Percentiles rank a stretch among this genome's conserved stretches.
Evolutionary conservation across 2,888 invertebrate genomes (phyloP).

Genomic region (Drosophila fungiperda): DNA sequence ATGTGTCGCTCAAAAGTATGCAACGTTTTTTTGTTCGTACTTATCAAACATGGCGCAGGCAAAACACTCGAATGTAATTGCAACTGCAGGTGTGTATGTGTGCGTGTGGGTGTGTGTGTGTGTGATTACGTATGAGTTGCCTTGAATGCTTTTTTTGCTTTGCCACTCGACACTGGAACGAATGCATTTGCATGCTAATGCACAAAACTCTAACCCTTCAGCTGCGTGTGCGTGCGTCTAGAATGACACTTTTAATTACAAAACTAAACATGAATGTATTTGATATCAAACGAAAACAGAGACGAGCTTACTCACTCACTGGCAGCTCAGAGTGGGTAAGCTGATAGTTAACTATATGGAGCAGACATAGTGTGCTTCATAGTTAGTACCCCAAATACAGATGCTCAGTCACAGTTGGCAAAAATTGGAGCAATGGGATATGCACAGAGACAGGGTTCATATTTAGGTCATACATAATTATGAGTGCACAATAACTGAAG

Average conservation of each 20-base stretch:
- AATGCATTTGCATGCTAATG: constrained; percentile 77
- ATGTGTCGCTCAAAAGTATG: constrained; percentile 66
- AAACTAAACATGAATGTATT: constrained; percentile 77
- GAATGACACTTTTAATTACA: constrained; percentile 77
- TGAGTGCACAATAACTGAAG: neutral
- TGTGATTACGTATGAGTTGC: constrained; percentile 35
- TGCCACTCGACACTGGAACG: constrained; percentile 57
- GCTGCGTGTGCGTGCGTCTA: constrained; percentile 56
- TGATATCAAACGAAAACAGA: constrained; percentile 65
- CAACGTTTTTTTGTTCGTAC: constrained; percentile 63
- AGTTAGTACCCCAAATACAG: constrained; percentile 11
- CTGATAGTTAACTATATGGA: constrained; percentile 2
- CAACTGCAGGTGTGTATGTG: constrained; percentile 19
- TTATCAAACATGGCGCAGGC: constrained; percentile 64
- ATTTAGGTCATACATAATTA: constrained; percentile 4
- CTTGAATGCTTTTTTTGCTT: constrained; percentile 60
- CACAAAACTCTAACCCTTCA: constrained; percentile 13
- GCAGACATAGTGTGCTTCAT: constrained; percentile 8
- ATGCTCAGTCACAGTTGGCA: constrained; percentile 17
- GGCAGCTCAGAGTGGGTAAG: neutral
- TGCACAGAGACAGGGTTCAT: neutral
- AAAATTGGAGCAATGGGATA: constrained; percentile 20
- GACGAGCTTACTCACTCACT: constrained; percentile 19
- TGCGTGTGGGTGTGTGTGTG: constrained; percentile 12
- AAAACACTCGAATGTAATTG: constrained; percentile 52